Conservation (phyloP, 2,113 vertebrate genomes). For the Archilochus colubris region DNA sequence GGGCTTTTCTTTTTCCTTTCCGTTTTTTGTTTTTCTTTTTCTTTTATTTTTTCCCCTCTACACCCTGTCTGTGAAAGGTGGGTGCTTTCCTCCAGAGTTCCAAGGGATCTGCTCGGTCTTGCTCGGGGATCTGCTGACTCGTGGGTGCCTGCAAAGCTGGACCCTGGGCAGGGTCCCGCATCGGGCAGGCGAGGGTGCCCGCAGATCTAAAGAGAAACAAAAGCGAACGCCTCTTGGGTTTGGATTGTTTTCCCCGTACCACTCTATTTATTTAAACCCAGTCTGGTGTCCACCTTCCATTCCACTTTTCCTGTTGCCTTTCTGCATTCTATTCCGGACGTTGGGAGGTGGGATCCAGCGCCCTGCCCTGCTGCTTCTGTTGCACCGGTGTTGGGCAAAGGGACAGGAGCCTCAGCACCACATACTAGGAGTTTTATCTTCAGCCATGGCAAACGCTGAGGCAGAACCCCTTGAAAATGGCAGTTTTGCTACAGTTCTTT, state of each 20-base stretch:
- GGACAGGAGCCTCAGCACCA: neutral
- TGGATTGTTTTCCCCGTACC: neutral
- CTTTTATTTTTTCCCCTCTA: no score
- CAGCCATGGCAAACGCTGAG: neutral
- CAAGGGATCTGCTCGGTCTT: neutral
- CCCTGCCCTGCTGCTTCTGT: no score
- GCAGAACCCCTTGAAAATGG: neutral
- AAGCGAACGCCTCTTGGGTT: no score
- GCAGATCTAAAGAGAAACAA: no score
- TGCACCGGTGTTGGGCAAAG: no score
- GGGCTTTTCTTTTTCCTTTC: no score
- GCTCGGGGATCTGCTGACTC: neutral
- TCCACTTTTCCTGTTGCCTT: neutral
- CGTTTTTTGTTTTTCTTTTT: no score
- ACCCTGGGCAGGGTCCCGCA: fast-evolving
- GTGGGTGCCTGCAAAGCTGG: neutral
- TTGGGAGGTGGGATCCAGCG: neutral
- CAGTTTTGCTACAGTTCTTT: neutral
- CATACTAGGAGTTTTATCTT: neutral
- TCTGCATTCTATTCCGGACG: fast-evolving
- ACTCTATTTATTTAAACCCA: neutral
- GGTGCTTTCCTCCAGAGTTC: neutral
- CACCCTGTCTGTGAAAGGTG: neutral
- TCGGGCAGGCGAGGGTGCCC: neutral
- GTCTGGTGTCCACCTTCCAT: neutral